A percentile compares a stretch with the other conserved stretches of the same genome.
Conservation (phyloP, 1,140 invertebrate genomes). For the Cydia amplana region DNA sequence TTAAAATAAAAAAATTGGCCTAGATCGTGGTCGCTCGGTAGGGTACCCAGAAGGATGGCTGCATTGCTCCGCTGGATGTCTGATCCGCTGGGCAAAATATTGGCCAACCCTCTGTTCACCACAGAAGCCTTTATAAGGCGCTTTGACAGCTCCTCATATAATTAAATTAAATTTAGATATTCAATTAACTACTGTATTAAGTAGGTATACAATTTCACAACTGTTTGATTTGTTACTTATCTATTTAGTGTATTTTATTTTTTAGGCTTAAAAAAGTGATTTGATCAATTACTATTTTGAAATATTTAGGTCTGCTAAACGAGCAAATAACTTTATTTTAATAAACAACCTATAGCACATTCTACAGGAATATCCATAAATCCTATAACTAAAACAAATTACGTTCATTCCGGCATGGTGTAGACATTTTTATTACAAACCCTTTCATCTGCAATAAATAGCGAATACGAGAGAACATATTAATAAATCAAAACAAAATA, state of each 20-base stretch:
- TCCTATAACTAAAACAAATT: conserved; percentile 10
- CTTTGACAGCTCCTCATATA: too few species aligned
- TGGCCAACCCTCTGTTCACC: too few species aligned
- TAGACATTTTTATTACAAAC: conserved; percentile 12
- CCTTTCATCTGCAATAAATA: conserved; percentile 24
- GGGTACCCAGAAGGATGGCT: too few species aligned
- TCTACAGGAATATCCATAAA: conserved; percentile 8
- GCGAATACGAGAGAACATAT: neutral
- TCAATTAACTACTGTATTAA: too few species aligned
- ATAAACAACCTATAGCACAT: neutral
- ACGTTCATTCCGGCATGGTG: neutral
- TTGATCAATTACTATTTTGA: neutral
- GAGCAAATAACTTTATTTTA: neutral
- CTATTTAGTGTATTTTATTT: neutral
- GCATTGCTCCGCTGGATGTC: too few species aligned
- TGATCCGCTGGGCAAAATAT: too few species aligned
- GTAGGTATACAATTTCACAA: neutral
- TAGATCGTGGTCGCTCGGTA: too few species aligned
- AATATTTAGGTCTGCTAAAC: neutral
- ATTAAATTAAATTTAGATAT: too few species aligned
- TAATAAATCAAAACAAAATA: conserved; percentile 29
- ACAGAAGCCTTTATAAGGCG: too few species aligned
- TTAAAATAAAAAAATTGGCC: too few species aligned
- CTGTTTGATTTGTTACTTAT: neutral
- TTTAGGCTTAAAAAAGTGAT: neutral